These are phyloP conservation scores for Andricus curvator DNA, from an alignment of 2,888 invertebrate genomes.

Conservation along the genomic window DNA sequence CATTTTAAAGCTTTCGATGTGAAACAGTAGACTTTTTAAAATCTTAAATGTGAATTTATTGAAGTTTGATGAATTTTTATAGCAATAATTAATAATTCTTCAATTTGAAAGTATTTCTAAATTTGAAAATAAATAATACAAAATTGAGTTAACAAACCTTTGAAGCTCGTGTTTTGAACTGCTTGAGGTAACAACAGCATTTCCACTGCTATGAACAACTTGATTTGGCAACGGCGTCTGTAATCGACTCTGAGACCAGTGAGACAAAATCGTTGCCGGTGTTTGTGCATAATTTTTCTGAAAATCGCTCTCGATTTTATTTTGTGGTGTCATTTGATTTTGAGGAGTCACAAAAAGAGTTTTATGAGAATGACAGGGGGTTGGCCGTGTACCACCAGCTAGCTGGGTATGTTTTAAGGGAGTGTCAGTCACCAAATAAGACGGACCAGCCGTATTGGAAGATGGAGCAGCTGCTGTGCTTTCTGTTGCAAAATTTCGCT, in stretches of 20 bases:
- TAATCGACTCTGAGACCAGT: slow-evolving; percentile 61
- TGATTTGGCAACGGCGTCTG: slow-evolving; percentile 66
- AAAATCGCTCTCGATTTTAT: slow-evolving; percentile 56
- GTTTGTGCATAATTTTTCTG: slow-evolving; percentile 62
- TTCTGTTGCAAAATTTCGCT: not conserved
- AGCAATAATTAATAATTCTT: too few species aligned
- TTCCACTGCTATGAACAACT: slow-evolving; percentile 55
- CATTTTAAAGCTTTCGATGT: too few species aligned
- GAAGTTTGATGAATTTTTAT: too few species aligned
- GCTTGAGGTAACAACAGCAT: slow-evolving; percentile 55
- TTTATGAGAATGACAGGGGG: slow-evolving; percentile 67
- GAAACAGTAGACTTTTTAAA: too few species aligned
- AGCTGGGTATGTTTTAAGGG: slow-evolving; percentile 68
- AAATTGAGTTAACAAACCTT: slow-evolving; percentile 54
- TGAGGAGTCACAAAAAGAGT: slow-evolving; percentile 71
- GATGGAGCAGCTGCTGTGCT: not conserved
- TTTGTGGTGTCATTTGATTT: slow-evolving; percentile 66
- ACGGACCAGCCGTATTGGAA: not conserved
- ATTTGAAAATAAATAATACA: too few species aligned
- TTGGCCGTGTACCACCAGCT: slow-evolving; percentile 58
- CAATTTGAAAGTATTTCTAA: too few species aligned
- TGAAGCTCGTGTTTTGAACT: slow-evolving; percentile 57
- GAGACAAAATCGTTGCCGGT: slow-evolving; percentile 66
- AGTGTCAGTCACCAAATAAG: slow-evolving; percentile 60
- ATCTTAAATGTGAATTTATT: too few species aligned